phyloP scores from a whole-genome alignment of 2,113 vertebrate species.

The Orycteropus afer region DNA sequence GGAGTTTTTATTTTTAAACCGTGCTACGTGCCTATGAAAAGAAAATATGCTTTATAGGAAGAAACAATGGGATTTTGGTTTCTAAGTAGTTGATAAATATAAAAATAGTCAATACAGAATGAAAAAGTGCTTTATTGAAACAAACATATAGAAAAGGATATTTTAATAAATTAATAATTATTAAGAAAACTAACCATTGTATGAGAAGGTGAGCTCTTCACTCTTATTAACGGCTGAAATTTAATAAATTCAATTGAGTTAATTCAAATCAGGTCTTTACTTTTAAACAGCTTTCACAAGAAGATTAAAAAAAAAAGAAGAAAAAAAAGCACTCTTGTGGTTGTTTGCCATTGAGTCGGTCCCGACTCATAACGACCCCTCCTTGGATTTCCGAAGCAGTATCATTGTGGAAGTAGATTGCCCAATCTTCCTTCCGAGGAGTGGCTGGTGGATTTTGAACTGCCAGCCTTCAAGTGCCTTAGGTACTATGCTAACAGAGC shows the following conservation, averaged over 20 bases:
- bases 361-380: no score
- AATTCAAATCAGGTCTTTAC: neutral
- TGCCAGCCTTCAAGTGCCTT: no score
- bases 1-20: slow-evolving; percentile 73
- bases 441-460: no score
- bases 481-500: no score
- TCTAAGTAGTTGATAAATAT: slow-evolving; percentile 46
- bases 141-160: neutral
- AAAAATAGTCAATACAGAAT: neutral
- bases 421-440: no score
- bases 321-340: no score
- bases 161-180: slow-evolving; percentile 1
- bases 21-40: slow-evolving; percentile 59
- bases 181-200: neutral
- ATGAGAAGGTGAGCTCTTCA: neutral
- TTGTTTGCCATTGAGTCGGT: no score
- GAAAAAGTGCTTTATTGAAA: neutral
- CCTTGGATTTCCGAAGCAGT: no score
- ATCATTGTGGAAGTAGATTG: no score
- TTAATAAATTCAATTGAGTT: neutral
- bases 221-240: neutral
- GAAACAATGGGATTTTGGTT: neutral
- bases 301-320: no score
- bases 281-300: neutral
- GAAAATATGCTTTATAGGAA: slow-evolving; percentile 55